Base-by-base conservation (phyloP, 2,888 invertebrate genomes). In the Amorpha juglandis region DNA sequence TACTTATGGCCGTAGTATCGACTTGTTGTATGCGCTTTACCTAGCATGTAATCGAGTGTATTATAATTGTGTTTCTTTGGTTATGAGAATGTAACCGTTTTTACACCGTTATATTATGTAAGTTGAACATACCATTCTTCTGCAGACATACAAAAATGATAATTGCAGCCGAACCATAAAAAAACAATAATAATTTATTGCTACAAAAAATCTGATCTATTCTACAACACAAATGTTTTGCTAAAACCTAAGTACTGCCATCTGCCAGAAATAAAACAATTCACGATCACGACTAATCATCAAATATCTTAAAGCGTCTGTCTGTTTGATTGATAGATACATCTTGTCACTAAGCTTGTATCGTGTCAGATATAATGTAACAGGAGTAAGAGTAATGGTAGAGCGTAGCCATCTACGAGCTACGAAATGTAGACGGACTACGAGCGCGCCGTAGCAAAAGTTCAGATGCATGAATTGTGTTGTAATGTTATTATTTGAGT, bases 321-420 rank as follows among this genome's bases (percentile, higher is more conserved):
- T 58, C 58, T 35, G 14, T 27, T 38, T 63, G 63, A 50, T 63
- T 64, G 58, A 58, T 58, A 64, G 52, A 64, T 51, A 64, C 52
- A 52, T 64, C 52, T 51, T 64, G 53, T 64, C 64, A 51, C 38
- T 52, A 64, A 52, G 52, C 51, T 42, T 64, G 64, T 64, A 64
- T 64, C 64, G 38, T 64, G 64, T 64, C 64, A 64, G 53, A 42
- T 52, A 63, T 63, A 64, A 64, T 64, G 64, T 53, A 53, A 64
- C 53, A 64, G 21, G 64, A 64, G 53, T 52, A 64, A 52, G 64
- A 64, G 21, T 45, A 42, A 64, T 64, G 64, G 45, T 52, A 14
- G 33, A 27, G 42, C 27, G 52, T 64, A 63, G 42, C 16, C 53
- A 42, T 12, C 58, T 58, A 58, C 58, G 64, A 64, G 64, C 52